Conservation (phyloP, 2,888 invertebrate species). For the Chrysolina haemoptera region DNA sequence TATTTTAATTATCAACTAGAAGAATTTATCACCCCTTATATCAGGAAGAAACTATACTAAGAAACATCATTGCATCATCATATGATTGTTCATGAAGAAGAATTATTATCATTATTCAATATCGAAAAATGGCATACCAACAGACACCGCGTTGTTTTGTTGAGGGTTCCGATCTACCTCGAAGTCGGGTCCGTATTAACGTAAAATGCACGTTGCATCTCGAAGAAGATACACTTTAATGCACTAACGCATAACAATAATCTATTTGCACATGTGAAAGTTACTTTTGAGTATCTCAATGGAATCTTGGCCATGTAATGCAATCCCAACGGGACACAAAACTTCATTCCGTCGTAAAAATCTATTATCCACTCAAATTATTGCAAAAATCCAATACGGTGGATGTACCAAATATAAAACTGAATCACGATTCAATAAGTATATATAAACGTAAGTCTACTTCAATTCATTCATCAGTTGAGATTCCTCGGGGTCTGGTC, state of each 20-base stretch:
- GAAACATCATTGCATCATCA: too few species aligned
- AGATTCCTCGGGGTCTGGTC: conserved; percentile 24
- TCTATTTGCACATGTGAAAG: conserved; percentile 64
- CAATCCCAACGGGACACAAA: conserved; percentile 47
- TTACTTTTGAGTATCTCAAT: conserved; percentile 57
- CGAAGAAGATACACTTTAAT: conserved; percentile 65
- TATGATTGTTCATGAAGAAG: too few species aligned
- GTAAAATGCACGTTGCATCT: conserved; percentile 62
- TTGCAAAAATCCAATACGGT: conserved; percentile 63
- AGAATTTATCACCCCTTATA: too few species aligned
- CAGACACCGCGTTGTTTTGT: background rate
- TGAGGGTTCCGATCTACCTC: conserved; percentile 14
- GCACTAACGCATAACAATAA: conserved; percentile 63
- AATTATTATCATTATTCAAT: too few species aligned
- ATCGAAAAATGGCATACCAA: background rate
- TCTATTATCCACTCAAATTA: conserved; percentile 62
- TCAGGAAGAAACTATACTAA: too few species aligned
- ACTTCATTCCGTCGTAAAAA: conserved; percentile 60
- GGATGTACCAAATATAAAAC: conserved; percentile 67
- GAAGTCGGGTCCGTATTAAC: conserved; percentile 46
- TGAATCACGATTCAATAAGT: conserved; percentile 68
- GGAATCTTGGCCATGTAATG: conserved; percentile 43
- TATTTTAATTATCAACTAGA: too few species aligned
- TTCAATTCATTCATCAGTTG: conserved; percentile 63
- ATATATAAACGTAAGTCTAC: conserved; percentile 63